These are phyloP conservation scores for Elymnias hypermnestra DNA, from an alignment of 1,140 invertebrate species.

Conservation along the genomic window DNA sequence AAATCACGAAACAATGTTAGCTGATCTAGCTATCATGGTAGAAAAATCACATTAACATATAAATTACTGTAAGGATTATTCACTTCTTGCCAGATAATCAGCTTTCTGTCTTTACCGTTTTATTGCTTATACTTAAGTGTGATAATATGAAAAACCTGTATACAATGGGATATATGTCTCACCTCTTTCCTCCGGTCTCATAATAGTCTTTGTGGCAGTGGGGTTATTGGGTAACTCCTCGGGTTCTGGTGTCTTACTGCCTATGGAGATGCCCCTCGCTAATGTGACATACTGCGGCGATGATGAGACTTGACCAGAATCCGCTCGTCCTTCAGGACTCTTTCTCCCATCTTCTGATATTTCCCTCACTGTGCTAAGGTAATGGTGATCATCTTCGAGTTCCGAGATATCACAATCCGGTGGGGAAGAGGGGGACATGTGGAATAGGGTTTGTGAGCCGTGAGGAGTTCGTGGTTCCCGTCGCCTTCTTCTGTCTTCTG, in stretches of 20 bases:
- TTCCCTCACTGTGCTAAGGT: constrained; percentile 49
- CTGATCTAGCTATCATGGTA: too few species aligned
- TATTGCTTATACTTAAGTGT: too few species aligned
- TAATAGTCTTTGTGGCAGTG: constrained; percentile 29
- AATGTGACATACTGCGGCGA: constrained; percentile 48
- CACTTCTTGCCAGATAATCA: too few species aligned
- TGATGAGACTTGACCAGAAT: constrained; percentile 21
- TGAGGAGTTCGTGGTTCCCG: constrained; percentile 29
- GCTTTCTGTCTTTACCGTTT: too few species aligned
- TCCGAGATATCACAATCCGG: constrained; percentile 22
- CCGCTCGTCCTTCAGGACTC: constrained; percentile 17
- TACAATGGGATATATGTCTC: not conserved
- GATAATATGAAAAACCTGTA: too few species aligned
- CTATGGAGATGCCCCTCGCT: constrained; percentile 10
- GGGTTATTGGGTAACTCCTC: constrained; percentile 37
- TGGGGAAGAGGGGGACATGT: constrained; percentile 41
- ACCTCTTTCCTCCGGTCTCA: constrained; percentile 29
- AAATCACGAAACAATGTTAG: too few species aligned
- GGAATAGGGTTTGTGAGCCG: constrained; percentile 48
- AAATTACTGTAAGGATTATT: too few species aligned
- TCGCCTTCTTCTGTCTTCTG: constrained; percentile 21
- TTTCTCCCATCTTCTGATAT: constrained; percentile 41
- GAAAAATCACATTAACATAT: too few species aligned
- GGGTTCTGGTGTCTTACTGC: constrained; percentile 11
- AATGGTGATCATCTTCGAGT: constrained; percentile 34